phyloP scores from a whole-genome alignment of 2,888 invertebrate genomes.

The Emmelina monodactyla region DNA sequence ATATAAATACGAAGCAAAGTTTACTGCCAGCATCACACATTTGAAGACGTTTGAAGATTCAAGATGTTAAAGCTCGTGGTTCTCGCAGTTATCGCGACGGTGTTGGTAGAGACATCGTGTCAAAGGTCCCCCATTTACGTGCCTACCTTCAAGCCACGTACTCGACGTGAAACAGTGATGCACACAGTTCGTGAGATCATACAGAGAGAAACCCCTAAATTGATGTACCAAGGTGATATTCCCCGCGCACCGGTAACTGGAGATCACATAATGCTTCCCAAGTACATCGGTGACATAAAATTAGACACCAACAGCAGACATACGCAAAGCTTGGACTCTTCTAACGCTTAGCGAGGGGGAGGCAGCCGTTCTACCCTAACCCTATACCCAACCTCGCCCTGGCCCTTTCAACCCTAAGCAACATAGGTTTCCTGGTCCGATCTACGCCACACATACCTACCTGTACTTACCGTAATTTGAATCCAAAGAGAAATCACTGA shows the following conservation, averaged over 20 bases:
- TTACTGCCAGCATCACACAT: no score
- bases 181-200: slow-evolving; percentile 17
- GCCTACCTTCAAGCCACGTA: slow-evolving; percentile 4
- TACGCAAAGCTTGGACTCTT: slow-evolving; percentile 24
- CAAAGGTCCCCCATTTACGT: slow-evolving; percentile 18
- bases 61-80: slow-evolving; percentile 8
- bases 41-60: no score
- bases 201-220: slow-evolving; percentile 19
- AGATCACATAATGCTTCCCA: slow-evolving; percentile 20
- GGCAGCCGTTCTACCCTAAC: slow-evolving; percentile 21
- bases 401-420: no score
- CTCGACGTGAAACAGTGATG: neutral
- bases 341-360: slow-evolving; percentile 24
- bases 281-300: slow-evolving; percentile 22
- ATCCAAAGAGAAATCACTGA: no score
- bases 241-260: slow-evolving; percentile 19
- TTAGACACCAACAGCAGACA: slow-evolving; percentile 21
- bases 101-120: slow-evolving; percentile 19
- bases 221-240: slow-evolving; percentile 18
- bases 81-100: slow-evolving; percentile 13
- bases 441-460: no score
- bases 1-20: no score
- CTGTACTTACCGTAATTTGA: no score
- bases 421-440: no score
- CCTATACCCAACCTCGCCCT: no score